These are phyloP conservation scores for Hoplodrina ambigua DNA, from an alignment of 2,888 invertebrate species.

Conservation along the genomic window DNA sequence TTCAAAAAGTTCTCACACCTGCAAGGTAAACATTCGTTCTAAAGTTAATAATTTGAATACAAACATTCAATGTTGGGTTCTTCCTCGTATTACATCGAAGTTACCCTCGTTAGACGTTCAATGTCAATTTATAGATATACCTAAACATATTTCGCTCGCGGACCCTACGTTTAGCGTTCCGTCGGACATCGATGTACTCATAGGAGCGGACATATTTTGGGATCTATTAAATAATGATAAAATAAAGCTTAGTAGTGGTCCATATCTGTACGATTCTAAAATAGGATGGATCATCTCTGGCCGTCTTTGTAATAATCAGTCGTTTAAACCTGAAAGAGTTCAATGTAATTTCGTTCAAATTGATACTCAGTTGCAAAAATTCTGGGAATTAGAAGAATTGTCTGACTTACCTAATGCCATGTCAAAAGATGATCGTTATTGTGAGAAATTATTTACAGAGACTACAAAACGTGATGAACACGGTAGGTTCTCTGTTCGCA, in stretches of 20 bases:
- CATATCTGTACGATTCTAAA: conserved; percentile 5
- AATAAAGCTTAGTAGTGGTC: conserved; percentile 4
- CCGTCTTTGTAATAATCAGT: not conserved
- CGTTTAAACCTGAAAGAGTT: conserved; percentile 6
- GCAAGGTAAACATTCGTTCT: conserved; percentile 20
- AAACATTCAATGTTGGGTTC: conserved; percentile 12
- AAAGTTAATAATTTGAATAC: conserved; percentile 10
- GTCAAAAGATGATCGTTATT: conserved; percentile 6
- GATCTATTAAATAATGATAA: conserved; percentile 18
- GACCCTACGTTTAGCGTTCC: conserved; percentile 17
- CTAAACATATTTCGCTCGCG: conserved; percentile 10
- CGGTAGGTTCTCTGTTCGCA: conserved; percentile 15
- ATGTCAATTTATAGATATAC: not conserved
- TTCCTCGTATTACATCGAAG: conserved; percentile 13
- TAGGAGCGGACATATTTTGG: conserved; percentile 14
- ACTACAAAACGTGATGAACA: conserved; percentile 10
- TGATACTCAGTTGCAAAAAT: conserved; percentile 12
- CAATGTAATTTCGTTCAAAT: conserved; percentile 11
- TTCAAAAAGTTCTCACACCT: conserved; percentile 18
- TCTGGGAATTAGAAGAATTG: conserved; percentile 12
- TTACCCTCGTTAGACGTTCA: conserved; percentile 16
- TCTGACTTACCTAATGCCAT: conserved; percentile 4
- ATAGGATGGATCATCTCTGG: conserved; percentile 10
- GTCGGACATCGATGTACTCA: conserved; percentile 6
- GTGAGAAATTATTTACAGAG: conserved; percentile 8